Evolutionary conservation across 2,888 invertebrate genomes (phyloP), one percentile per base, ranked within the genome.

Genomic region (Lepidonotus clava): DNA sequence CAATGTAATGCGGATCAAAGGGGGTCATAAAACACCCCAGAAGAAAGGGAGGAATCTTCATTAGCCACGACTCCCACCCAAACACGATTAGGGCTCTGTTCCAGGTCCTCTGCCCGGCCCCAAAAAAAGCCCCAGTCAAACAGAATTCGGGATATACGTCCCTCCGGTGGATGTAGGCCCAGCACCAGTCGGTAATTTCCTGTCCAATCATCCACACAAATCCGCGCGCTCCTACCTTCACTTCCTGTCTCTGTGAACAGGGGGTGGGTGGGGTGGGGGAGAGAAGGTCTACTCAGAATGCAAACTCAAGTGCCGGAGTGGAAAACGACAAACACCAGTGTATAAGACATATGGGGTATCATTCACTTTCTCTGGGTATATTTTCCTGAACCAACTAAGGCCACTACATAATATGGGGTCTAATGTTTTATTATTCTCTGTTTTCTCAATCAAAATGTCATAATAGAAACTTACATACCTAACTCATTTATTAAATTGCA

Each of bases 201-300:
- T 71, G 71, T 71, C 36, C 71, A 34, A 71, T 71, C 34, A 71
- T 71, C 71, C 71, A 34, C 71, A 34, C 6, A 34, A 71, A 71
- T 71, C 71, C 71, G 71, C 24, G n/a, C 24, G 38, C 18, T 8
- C n/a, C 71, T 71, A 24, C 71, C 34, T 71, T 71, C 71, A 71
- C 38, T 71, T 71, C 71, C 71, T 34, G 71, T 1, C n/a, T 38
- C 38, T 38, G 36, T 71, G 71, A 66, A 66, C 71, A 34, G 14
- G 28, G 2, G 21, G n/a, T 5, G n/a, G n/a, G 53, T 53, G 53
- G 21, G n/a, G 53, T n/a, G n/a, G n/a, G 53, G 53, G 53, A 53
- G n/a, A 53, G n/a, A n/a, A n/a, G 2, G 2, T 53, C 53, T 18
- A 53, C 53, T n/a, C n/a, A n/a, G n/a, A n/a, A n/a, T n/a, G n/a